These are phyloP conservation scores for Caenorhabditis japonica DNA, from an alignment of 2,888 invertebrate species.

Conservation along the genomic window DNA sequence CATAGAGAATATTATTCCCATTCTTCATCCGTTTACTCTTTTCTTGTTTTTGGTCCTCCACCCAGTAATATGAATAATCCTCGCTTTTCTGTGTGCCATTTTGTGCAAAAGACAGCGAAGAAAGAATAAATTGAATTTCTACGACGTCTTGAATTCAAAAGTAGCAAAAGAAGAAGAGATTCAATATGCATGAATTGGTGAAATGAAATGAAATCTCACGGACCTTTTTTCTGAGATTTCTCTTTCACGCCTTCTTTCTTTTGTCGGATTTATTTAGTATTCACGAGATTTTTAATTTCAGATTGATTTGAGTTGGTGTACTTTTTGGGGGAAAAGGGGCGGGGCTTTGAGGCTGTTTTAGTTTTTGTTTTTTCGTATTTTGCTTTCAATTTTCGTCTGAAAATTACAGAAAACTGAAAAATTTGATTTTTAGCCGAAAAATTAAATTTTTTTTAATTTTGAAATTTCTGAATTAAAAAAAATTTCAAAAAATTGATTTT, in stretches of 20 bases:
- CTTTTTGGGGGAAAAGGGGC: too few relatives aligned
- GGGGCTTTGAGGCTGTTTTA: too few relatives aligned
- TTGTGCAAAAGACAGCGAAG: slow-evolving; percentile 9
- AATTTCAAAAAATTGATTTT: slow-evolving; percentile 3
- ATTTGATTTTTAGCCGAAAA: too few relatives aligned
- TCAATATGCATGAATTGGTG: slow-evolving; percentile 38
- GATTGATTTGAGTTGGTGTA: too few relatives aligned
- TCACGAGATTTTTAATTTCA: slow-evolving; percentile 3
- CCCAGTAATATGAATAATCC: neutral
- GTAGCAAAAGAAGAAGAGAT: slow-evolving; percentile 13
- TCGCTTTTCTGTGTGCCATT: neutral
- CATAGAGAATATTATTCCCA: neutral
- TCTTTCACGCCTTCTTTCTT: neutral
- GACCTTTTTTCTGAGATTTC: neutral
- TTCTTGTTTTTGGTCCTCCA: neutral
- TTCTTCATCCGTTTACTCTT: neutral
- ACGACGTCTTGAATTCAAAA: too few relatives aligned
- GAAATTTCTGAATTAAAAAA: neutral
- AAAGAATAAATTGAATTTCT: slow-evolving; percentile 14
- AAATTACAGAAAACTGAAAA: too few relatives aligned
- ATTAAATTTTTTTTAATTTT: slow-evolving; percentile 3
- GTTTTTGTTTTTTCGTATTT: slow-evolving; percentile 3
- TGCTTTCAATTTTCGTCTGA: slow-evolving; percentile 1
- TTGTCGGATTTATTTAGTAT: neutral
- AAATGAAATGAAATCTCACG: slow-evolving; percentile 41